These are phyloP conservation scores for Pterocles gutturalis DNA, from an alignment of 2,113 vertebrate genomes.

Conservation along the genomic window DNA sequence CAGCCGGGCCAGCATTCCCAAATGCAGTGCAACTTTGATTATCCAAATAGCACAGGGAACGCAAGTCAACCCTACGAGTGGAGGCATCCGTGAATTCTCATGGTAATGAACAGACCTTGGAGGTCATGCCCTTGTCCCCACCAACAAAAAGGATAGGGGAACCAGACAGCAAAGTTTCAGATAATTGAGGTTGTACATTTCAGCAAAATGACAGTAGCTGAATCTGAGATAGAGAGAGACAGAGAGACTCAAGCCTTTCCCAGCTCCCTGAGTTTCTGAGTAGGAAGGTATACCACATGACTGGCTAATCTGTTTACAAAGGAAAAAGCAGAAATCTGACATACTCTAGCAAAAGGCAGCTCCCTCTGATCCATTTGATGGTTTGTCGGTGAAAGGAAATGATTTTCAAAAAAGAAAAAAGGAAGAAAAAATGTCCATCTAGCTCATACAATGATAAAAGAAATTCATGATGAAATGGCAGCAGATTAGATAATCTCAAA, in stretches of 20 bases:
- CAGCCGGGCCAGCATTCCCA: background rate
- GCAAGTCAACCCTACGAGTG: background rate
- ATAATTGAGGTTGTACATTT: background rate
- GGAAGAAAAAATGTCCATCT: constrained; percentile 41
- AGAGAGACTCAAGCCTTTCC: constrained; percentile 57
- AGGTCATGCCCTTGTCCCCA: background rate
- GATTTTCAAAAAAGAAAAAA: constrained; percentile 31
- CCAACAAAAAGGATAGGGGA: background rate
- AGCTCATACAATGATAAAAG: constrained; percentile 62
- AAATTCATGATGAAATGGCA: constrained; percentile 69
- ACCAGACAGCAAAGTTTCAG: background rate
- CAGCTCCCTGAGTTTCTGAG: constrained; percentile 53
- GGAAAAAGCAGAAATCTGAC: constrained; percentile 67
- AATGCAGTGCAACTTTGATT: constrained; percentile 11
- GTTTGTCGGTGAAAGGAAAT: constrained; percentile 69
- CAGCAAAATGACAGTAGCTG: constrained; percentile 33
- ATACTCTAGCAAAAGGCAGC: constrained; percentile 57
- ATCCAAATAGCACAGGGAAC: background rate
- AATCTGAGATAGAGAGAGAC: constrained; percentile 27
- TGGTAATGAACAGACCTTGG: background rate
- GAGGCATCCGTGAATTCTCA: background rate
- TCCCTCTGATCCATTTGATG: constrained; percentile 63
- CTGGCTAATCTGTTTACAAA: constrained; percentile 66
- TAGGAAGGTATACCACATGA: constrained; percentile 45
- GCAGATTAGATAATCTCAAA: constrained; percentile 76